phyloP scores from a whole-genome alignment of 2,888 invertebrate genomes.

The Apamea crenata region DNA sequence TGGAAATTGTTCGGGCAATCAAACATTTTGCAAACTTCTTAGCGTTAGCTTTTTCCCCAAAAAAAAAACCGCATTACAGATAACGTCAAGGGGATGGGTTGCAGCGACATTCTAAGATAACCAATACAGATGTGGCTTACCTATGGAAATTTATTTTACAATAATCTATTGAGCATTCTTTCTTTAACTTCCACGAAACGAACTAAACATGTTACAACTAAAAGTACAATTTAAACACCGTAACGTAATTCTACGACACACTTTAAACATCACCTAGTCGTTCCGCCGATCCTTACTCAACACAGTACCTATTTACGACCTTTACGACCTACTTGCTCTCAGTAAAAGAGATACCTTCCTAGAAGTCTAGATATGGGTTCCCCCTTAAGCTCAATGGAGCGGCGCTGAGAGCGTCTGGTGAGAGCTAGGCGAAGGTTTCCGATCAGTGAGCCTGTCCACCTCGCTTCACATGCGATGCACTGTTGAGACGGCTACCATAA shows the following conservation, averaged over 20 bases:
- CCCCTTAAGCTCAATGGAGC: conserved; percentile 52
- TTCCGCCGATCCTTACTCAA: neutral
- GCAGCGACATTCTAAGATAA: neutral
- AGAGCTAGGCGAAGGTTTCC: conserved; percentile 22
- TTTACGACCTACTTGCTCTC: neutral
- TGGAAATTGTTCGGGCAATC: conserved; percentile 29
- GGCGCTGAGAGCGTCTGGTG: conserved; percentile 38
- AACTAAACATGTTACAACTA: neutral
- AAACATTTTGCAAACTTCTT: conserved; percentile 9
- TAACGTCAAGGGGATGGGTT: neutral
- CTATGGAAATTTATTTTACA: neutral
- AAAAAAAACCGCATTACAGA: too few species aligned
- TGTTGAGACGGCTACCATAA: neutral
- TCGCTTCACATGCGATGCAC: conserved; percentile 45
- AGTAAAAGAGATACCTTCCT: conserved; percentile 24
- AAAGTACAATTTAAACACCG: neutral
- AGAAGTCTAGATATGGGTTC: conserved; percentile 16
- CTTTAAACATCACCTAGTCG: neutral
- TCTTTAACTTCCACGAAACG: neutral
- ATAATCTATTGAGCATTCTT: neutral
- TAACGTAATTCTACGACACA: too few species aligned
- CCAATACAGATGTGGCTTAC: too few species aligned
- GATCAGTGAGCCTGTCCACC: conserved; percentile 48
- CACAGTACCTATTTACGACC: conserved; percentile 1
- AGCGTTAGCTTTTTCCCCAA: too few species aligned